Conservation (phyloP, 2,888 invertebrate genomes). For the Cancer borealis region DNA sequence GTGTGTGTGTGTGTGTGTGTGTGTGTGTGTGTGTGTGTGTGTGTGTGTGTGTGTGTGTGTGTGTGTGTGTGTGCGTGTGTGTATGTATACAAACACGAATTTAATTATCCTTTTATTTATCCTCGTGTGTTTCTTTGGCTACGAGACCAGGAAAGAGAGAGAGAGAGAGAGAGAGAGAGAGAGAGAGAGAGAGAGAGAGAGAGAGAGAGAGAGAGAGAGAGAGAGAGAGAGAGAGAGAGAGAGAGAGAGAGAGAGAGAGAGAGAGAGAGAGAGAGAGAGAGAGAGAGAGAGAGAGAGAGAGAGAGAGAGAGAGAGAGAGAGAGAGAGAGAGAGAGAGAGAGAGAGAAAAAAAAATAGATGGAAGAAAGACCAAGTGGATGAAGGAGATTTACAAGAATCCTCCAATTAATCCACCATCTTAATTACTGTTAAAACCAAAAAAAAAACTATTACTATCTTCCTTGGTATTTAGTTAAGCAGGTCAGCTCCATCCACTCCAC, state of each 20-base stretch:
- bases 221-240: not conserved
- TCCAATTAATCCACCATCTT: no score
- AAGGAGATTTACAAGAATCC: not conserved
- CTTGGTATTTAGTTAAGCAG: no score
- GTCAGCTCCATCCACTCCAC: no score
- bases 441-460: no score
- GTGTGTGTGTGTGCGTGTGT: not conserved
- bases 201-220: not conserved
- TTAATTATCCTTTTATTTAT: slow-evolving; percentile 1
- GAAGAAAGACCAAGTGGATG: no score
- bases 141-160: not conserved
- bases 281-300: not conserved
- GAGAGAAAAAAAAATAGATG: not conserved
- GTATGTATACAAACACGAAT: not conserved
- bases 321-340: not conserved
- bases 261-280: slow-evolving; percentile 5
- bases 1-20: no score
- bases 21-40: no score
- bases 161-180: slow-evolving; percentile 11
- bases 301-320: not conserved
- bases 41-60: no score
- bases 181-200: slow-evolving; percentile 33
- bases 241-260: not conserved
- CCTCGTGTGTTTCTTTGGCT: not conserved
- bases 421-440: no score